Evolutionary conservation across 2,797 vertebrate genomes (phyloP).

Genomic region (Myiotriccus ornatus): DNA sequence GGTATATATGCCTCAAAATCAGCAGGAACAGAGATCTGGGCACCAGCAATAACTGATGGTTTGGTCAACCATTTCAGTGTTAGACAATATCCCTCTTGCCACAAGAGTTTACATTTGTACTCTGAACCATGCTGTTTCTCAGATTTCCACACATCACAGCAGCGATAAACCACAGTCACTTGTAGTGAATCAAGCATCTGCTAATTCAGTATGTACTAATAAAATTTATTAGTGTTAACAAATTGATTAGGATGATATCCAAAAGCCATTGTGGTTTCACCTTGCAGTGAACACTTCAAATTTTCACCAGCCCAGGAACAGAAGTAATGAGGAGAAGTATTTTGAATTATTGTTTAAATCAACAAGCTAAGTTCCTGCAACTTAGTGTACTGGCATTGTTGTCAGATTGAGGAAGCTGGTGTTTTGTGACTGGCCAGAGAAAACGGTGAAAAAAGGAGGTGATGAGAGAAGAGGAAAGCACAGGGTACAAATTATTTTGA

Average conservation of each 20-base stretch:
- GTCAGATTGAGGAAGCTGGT: not conserved
- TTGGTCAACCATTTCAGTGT: not conserved
- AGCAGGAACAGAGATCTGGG: not conserved
- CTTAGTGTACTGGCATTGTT: not conserved
- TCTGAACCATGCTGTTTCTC: rapidly evolving
- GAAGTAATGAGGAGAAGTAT: not conserved
- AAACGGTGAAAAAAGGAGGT: not conserved
- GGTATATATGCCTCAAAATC: not conserved
- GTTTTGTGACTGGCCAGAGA: not conserved
- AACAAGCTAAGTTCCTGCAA: not conserved
- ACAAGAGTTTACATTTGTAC: not conserved
- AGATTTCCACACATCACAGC: not conserved
- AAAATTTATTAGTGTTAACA: not conserved
- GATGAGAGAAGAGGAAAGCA: not conserved
- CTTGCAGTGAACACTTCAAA: not conserved
- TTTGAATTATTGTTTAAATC: not conserved
- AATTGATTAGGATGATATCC: not conserved
- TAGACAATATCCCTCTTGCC: too few species aligned
- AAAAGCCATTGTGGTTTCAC: not conserved
- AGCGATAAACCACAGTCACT: not conserved
- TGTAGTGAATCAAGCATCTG: not conserved
- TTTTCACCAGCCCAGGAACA: not conserved
- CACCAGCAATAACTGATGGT: not conserved
- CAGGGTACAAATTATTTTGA: not conserved
- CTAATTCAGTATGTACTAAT: not conserved